Base-by-base conservation (phyloP, 30 jellyfish, hydroid and myxozoan genomes). In the Turritopsis rubra region DNA sequence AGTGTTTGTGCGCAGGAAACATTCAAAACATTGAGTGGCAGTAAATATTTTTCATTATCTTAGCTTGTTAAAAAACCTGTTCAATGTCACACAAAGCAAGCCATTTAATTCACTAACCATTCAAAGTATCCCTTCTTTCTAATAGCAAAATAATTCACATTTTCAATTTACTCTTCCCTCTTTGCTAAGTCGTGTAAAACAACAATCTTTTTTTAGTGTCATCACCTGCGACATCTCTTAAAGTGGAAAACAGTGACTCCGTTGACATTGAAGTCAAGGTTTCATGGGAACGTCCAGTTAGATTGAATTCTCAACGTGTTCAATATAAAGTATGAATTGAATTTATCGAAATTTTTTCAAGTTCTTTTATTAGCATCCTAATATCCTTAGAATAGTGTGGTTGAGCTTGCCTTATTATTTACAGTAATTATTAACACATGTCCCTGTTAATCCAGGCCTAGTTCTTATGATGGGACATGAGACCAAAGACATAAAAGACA, bases 311-410 rank as follows among this genome's bases (percentile, higher is more conserved):
- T 18, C 91, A 88, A 23, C 68, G 65, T 27, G 90, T 82, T 7
- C 71, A 84, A 5, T 87, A 87, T 72, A 81, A 53, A 82, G 95
- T 87, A 53, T 26, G 87, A 73, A 54, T n/a, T n/a, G 41, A 54
- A 65, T 29, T 41, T 3, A 41, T 41, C 60, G 5, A 41, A 5
- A 3, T 41, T 13, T 13, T 41, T 41, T 41, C 60, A 41, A 3
- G 5, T 41, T 3, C 13, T 41, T 3, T 41, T 41, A 41, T 41
- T 41, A n/a, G n/a, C n/a, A n/a, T n/a, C n/a, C n/a, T n/a, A n/a
- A n/a, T n/a, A n/a, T n/a, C n/a, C n/a, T n/a, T n/a, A n/a, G n/a
- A n/a, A n/a, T n/a, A n/a, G n/a, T n/a, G n/a, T n/a, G n/a, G n/a
- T n/a, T n/a, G n/a, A n/a, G n/a, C n/a, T n/a, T n/a, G n/a, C n/a